These are phyloP conservation scores for Pantherophis alleghaniensis DNA, from an alignment of 2,797 vertebrate species.

Conservation along the genomic window DNA sequence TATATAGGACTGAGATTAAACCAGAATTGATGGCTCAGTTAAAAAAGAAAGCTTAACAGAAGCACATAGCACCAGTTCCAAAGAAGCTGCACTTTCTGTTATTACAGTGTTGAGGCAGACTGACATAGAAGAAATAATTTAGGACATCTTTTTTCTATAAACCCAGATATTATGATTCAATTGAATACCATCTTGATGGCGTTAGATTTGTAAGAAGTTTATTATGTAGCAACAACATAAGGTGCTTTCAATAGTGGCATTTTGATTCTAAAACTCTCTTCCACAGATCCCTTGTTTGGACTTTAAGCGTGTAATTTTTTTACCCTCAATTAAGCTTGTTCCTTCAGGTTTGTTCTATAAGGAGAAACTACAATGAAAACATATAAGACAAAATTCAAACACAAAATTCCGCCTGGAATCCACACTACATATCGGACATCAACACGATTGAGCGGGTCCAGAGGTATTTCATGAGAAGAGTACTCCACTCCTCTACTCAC, in stretches of 20 bases:
- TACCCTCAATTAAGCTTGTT: background rate
- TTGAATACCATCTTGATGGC: background rate
- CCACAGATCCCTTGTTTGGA: background rate
- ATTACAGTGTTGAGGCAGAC: background rate
- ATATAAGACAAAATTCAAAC: background rate
- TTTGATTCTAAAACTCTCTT: background rate
- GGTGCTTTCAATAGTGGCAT: background rate
- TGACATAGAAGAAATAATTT: background rate
- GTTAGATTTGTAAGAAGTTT: background rate
- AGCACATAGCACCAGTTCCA: background rate
- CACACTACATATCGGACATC: too few relatives aligned
- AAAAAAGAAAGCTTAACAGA: background rate
- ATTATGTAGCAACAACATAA: background rate
- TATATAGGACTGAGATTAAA: background rate
- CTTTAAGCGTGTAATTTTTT: background rate
- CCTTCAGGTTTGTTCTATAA: background rate
- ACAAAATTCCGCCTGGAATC: too few relatives aligned
- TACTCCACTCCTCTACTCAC: too few relatives aligned
- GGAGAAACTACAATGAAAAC: background rate
- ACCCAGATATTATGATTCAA: background rate
- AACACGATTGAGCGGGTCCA: too few relatives aligned
- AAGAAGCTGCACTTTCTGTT: background rate
- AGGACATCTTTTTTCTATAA: background rate
- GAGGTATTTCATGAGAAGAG: too few relatives aligned
- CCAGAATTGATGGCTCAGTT: background rate